Conservation (phyloP, 2,888 invertebrate species). For the Eristalis arbustorum region DNA sequence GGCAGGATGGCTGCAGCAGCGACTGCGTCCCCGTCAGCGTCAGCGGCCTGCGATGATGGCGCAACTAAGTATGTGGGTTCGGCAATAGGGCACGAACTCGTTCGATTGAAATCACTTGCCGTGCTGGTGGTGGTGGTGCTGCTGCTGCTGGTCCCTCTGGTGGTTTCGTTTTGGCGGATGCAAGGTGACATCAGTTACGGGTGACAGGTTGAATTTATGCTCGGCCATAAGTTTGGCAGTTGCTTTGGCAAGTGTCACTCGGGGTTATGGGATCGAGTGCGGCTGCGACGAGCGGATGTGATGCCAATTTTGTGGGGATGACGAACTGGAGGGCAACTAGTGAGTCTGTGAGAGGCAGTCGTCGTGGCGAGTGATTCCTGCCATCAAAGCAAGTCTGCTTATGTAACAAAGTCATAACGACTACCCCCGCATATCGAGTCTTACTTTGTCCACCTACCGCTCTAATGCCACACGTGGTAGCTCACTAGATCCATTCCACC, state of each 20-base stretch:
- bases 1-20: background rate
- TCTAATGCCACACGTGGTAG: no score
- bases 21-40: no score
- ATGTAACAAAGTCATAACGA: no score
- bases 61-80: background rate
- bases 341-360: no score
- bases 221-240: background rate
- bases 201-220: background rate
- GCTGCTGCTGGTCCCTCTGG: background rate
- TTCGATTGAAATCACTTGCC: background rate
- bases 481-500: no score
- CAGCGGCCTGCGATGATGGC: background rate
- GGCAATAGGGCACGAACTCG: background rate
- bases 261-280: background rate
- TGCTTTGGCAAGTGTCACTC: background rate
- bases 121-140: background rate
- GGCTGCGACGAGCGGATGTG: background rate
- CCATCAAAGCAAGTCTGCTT: no score
- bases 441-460: no score
- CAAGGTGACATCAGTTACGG: background rate
- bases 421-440: no score
- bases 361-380: no score
- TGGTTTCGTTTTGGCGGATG: background rate
- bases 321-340: no score
- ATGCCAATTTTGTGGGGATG: no score